These are phyloP conservation scores for Drosophila pallidifrons DNA, from an alignment of 1,140 invertebrate species.

Conservation along the genomic window DNA sequence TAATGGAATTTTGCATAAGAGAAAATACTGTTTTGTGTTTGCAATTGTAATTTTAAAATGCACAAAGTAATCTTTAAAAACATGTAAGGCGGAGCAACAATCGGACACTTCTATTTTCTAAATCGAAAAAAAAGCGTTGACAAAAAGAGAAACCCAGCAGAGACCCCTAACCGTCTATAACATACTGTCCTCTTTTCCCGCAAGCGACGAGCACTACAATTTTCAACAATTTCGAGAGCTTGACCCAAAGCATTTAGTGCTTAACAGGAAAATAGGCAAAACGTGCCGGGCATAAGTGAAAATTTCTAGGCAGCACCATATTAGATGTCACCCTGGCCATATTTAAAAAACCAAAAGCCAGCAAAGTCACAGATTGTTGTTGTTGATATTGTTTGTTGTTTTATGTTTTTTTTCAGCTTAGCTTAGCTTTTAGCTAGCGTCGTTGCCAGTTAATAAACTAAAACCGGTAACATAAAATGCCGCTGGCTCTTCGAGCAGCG, in stretches of 20 bases:
- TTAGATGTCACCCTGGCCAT: constrained; percentile 68
- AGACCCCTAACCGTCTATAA: neutral
- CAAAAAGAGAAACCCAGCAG: constrained; percentile 67
- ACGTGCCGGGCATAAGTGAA: constrained; percentile 78
- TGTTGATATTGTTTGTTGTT: constrained; percentile 25
- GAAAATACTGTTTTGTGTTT: too few relatives aligned
- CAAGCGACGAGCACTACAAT: constrained; percentile 22
- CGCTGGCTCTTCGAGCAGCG: constrained; percentile 48
- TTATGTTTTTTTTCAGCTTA: neutral
- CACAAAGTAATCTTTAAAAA: neutral
- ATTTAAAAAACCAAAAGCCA: constrained; percentile 69
- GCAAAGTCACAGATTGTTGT: constrained; percentile 55
- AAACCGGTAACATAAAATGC: constrained; percentile 78
- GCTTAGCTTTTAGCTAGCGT: constrained; percentile 7
- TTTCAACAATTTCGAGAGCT: constrained; percentile 53
- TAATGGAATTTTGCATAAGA: neutral
- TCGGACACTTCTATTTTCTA: constrained; percentile 4
- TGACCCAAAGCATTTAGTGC: constrained; percentile 64
- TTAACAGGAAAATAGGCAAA: constrained; percentile 72
- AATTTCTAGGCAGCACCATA: constrained; percentile 65
- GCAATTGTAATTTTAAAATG: neutral
- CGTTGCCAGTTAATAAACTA: constrained; percentile 71
- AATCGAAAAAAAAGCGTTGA: neutral
- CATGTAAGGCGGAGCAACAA: neutral
- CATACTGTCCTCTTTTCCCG: constrained; percentile 5